Evolutionary conservation across 1,140 invertebrate genomes (phyloP).

Genomic region (Anagrus nilaparvatae): DNA sequence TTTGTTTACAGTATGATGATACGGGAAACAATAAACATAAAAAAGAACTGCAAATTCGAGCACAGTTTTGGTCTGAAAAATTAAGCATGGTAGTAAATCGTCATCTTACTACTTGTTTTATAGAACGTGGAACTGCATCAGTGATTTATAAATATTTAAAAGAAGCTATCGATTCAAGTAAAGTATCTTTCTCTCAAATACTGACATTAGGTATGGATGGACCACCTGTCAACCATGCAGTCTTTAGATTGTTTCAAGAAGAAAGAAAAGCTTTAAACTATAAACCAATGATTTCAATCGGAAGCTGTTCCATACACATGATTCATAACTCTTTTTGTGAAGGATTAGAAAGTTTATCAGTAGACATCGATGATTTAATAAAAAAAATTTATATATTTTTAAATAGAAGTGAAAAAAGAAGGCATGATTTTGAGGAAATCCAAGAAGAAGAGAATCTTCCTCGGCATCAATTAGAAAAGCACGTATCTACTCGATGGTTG

Average conservation of each 20-base stretch:
- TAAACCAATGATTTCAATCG: not conserved
- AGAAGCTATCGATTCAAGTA: not conserved
- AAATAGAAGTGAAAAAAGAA: not conserved
- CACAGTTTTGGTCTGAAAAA: not conserved
- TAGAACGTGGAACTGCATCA: not conserved
- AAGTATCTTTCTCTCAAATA: not conserved
- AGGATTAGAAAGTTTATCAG: not conserved
- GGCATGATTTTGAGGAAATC: not conserved
- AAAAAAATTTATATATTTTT: slow-evolving; percentile 4
- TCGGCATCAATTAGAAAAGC: not conserved
- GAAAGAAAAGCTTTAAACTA: not conserved
- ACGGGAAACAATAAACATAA: not conserved
- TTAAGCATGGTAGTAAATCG: not conserved
- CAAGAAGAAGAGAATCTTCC: slow-evolving; percentile 1
- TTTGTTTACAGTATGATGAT: not conserved
- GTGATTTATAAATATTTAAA: not conserved
- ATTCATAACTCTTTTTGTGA: slow-evolving; percentile 1
- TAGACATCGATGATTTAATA: slow-evolving; percentile 1
- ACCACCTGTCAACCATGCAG: slow-evolving; percentile 2
- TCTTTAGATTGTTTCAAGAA: slow-evolving; percentile 5
- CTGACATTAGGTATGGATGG: not conserved
- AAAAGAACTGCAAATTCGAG: slow-evolving; percentile 4
- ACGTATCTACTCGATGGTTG: not conserved
- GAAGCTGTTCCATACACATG: slow-evolving; percentile 1
- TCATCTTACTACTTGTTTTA: not conserved